phyloP scores from a whole-genome alignment of 2,797 vertebrate species.

The Columba guinea region DNA sequence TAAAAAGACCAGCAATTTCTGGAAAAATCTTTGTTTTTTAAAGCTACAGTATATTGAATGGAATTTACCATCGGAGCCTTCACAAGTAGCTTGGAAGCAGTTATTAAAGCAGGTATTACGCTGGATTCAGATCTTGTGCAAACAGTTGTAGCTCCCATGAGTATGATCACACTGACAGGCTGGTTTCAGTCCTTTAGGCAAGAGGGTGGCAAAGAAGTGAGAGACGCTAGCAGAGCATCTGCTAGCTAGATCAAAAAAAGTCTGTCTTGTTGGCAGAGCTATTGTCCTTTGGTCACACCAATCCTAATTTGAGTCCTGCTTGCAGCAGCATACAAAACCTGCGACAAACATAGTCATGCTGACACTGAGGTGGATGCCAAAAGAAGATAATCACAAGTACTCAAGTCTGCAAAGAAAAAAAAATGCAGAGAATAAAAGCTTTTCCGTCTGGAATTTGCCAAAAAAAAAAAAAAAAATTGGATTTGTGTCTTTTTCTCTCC shows the following conservation, averaged over 20 bases:
- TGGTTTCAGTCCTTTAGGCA: slow-evolving; percentile 52
- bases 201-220: slow-evolving; percentile 62
- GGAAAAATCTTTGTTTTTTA: slow-evolving; percentile 8
- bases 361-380: slow-evolving; percentile 49
- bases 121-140: not conserved
- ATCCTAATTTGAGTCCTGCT: slow-evolving; percentile 65
- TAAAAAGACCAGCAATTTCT: slow-evolving; percentile 26
- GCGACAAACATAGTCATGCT: slow-evolving; percentile 57
- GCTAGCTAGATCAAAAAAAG: slow-evolving; percentile 57
- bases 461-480: no score
- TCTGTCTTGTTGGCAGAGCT: slow-evolving; percentile 68
- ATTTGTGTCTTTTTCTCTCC: not conserved
- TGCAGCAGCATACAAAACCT: slow-evolving; percentile 59
- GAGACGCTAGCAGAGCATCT: slow-evolving; percentile 69
- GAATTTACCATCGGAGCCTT: not conserved
- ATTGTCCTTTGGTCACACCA: slow-evolving; percentile 69
- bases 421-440: not conserved
- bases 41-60: not conserved
- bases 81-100: not conserved
- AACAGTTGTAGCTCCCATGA: slow-evolving; percentile 3
- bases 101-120: slow-evolving; percentile 20
- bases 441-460: not conserved
- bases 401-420: not conserved
- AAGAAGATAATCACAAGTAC: slow-evolving; percentile 12
- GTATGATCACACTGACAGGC: slow-evolving; percentile 35